Percentiles rank a stretch among this genome's conserved stretches.
These are phyloP conservation scores for Chrysolina haemoptera DNA, from an alignment of 2,888 invertebrate species.

Conservation along the genomic window DNA sequence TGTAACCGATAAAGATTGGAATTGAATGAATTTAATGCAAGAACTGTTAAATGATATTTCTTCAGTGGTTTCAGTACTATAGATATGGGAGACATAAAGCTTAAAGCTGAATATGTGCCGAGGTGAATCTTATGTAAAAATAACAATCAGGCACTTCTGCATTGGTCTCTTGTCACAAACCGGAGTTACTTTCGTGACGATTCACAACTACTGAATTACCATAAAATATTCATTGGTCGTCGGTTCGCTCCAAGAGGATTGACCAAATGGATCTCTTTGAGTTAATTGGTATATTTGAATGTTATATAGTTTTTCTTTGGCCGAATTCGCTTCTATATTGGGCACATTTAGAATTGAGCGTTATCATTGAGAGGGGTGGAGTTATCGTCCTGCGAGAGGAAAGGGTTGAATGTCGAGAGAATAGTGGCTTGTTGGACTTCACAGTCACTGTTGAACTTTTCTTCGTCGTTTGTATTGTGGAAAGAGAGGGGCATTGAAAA, in stretches of 20 bases:
- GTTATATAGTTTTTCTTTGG: constrained; percentile 41
- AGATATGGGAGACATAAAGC: no score
- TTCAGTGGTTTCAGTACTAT: no score
- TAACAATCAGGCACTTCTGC: neutral
- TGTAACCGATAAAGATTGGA: no score
- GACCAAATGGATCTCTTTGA: constrained; percentile 40
- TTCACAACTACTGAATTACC: constrained; percentile 36
- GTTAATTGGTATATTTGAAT: constrained; percentile 48
- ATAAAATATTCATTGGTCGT: constrained; percentile 47
- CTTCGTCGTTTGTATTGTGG: constrained; percentile 28
- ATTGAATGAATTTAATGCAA: no score
- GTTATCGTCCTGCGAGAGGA: constrained; percentile 12
- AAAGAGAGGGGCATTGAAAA: constrained; percentile 22
- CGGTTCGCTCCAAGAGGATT: constrained; percentile 37
- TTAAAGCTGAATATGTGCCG: no score
- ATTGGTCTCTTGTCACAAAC: neutral
- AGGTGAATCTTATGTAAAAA: constrained; percentile 7
- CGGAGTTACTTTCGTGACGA: constrained; percentile 17
- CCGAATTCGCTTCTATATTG: constrained; percentile 18
- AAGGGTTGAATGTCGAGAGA: constrained; percentile 32
- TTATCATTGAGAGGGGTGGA: constrained; percentile 22
- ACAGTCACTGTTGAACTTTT: constrained; percentile 31
- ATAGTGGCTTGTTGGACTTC: constrained; percentile 29
- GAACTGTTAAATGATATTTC: no score
- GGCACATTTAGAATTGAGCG: constrained; percentile 21